Base-by-base conservation (phyloP, 1,140 invertebrate genomes). In the Cecropterus lyciades region DNA sequence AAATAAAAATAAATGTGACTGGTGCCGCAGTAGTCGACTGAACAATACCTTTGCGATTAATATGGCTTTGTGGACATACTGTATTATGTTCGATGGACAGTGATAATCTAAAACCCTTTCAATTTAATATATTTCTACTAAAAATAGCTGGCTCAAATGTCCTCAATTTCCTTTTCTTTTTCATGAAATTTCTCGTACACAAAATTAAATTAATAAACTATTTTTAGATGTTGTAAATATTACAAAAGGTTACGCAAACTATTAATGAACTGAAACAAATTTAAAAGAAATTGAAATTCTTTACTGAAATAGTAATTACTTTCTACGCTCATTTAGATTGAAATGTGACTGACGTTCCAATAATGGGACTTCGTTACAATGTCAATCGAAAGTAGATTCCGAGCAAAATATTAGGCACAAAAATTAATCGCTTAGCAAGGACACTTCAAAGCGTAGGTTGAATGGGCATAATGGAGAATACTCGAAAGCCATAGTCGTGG, bases 401-500 rank as follows among this genome's bases (percentile, higher is more conserved):
- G 40, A 27, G 43, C 30, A 57, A 55, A 62, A 40, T 37, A 62
- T 62, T 72, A 82, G 77, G 75, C 72, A 78, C 78, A 79, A 77
- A 82, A 85, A 82, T 85, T 86, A 85, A 87, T 85, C 81, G 84
- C 73, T 83, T 69, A 74, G 49, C 75, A 81, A 85, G 85, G 76
- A 81, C 78, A 85, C 85, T 74, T 85, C 77, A 85, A 81, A 82
- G 78, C 74, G 80, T 81, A 85, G 71, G 70, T 71, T 87, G 80
- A 85, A 88, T 86, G 75, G 67, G 76, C 86, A 87, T 85, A 89
- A 90, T 89, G 79, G 76, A 84, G 81, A 77, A 82, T 75, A 78
- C 85, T 88, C 75, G 66, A 85, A 73, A 70, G 62, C 75, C 80
- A 80, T 81, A 78, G 70, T 75, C 73, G 74, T 75, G 79, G 84